A percentile compares a stretch with the other conserved stretches of the same genome.
phyloP scores from a whole-genome alignment of 2,888 invertebrate genomes.

The Pheosia tremula region DNA sequence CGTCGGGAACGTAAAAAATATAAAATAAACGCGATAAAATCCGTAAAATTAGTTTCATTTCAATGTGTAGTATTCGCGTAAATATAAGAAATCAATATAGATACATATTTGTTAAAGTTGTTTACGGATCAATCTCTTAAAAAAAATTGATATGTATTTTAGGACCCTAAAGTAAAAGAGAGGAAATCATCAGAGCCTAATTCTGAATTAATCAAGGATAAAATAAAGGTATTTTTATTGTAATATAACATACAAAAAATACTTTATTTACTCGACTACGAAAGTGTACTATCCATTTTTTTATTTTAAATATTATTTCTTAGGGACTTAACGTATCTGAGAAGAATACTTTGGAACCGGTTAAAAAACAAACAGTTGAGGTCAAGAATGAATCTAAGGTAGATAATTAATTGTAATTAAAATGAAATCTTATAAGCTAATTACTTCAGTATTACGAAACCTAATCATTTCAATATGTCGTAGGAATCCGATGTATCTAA shows the following conservation, averaged over 20 bases:
- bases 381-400: no score
- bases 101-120: not conserved
- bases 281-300: no score
- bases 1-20: no score
- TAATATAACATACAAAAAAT: not conserved
- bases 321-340: slow-evolving; percentile 28
- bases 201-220: slow-evolving; percentile 7
- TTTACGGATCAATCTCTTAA: not conserved
- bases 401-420: no score
- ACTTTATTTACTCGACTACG: no score
- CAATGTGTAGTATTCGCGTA: no score
- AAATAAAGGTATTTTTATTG: not conserved
- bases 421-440: not conserved
- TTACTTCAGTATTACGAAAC: not conserved
- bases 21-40: no score
- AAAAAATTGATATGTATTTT: slow-evolving; percentile 12
- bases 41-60: no score
- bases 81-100: no score
- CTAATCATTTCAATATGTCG: not conserved
- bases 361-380: no score
- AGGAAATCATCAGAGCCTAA: slow-evolving; percentile 20
- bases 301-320: not conserved
- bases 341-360: no score
- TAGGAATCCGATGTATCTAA: slow-evolving; percentile 4
- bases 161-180: slow-evolving; percentile 27